Percentiles rank a stretch among this genome's conserved stretches.
Evolutionary conservation across 2,797 vertebrate species (phyloP).

Genomic region (Melanotaenia boesemani): DNA sequence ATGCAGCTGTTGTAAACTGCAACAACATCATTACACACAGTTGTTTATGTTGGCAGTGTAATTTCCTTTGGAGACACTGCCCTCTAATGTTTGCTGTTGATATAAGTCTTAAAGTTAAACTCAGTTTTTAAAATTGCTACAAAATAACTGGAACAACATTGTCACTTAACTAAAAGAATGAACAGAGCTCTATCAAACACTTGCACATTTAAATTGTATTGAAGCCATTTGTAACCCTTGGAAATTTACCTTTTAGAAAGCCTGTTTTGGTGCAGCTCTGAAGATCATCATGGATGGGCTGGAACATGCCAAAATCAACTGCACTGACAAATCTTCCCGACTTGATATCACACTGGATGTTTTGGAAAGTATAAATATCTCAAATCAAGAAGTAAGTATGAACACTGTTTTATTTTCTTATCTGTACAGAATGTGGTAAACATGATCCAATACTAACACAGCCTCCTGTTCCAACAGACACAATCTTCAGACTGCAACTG

Average conservation of each 20-base stretch:
- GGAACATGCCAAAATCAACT: neutral
- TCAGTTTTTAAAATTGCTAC: neutral
- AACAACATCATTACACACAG: neutral
- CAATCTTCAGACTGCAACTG: neutral
- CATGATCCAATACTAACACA: neutral
- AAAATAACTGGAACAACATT: neutral
- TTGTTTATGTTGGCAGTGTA: neutral
- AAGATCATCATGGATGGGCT: neutral
- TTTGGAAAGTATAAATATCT: neutral
- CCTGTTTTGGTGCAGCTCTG: neutral
- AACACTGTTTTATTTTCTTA: neutral
- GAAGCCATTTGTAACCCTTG: neutral
- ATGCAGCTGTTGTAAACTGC: neutral
- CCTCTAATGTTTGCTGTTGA: neutral
- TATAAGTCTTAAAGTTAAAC: neutral
- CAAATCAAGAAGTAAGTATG: neutral
- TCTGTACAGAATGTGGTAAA: neutral
- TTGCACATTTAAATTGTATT: neutral
- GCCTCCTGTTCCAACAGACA: neutral
- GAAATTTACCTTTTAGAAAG: neutral
- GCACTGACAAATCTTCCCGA: neutral
- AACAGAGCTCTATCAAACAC: neutral
- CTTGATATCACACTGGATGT: neutral
- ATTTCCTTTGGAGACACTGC: neutral
- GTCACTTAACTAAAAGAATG: neutral